Percentiles rank a stretch among this genome's conserved stretches.
Conservation (phyloP, 2,113 vertebrate species). For the Neotragus pygmaeus region DNA sequence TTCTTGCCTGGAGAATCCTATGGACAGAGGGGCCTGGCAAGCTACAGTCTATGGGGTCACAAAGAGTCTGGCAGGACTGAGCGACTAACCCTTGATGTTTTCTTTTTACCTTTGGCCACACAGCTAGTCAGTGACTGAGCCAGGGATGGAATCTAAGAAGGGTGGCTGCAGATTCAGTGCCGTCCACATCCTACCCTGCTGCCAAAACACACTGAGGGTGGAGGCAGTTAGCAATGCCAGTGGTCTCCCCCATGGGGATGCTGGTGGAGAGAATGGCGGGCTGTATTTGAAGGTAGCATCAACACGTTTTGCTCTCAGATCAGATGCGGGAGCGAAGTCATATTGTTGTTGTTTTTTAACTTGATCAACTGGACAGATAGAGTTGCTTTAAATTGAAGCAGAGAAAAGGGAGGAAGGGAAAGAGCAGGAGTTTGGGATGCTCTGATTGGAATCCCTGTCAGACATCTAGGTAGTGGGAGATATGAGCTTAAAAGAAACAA, state of each 20-base stretch:
- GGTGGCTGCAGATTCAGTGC: background rate
- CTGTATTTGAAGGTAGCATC: background rate
- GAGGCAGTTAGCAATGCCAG: background rate
- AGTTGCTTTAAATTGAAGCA: background rate
- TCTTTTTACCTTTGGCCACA: background rate
- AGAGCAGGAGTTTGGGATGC: background rate
- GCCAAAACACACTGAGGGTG: background rate
- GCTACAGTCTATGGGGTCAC: background rate
- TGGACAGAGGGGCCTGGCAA: background rate
- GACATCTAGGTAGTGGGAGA: background rate
- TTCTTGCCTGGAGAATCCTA: background rate
- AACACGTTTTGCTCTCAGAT: background rate
- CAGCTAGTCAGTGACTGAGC: background rate
- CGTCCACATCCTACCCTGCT: background rate
- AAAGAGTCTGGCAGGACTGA: background rate
- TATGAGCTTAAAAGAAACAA: background rate
- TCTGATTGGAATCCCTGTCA: background rate
- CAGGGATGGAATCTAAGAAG: background rate
- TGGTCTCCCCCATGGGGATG: accelerated
- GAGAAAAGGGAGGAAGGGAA: background rate
- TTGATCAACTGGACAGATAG: background rate
- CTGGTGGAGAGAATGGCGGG: background rate
- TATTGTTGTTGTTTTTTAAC: background rate
- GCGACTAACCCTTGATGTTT: background rate
- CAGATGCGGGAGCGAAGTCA: background rate